Base-by-base conservation (phyloP, 2,797 vertebrate genomes). In the Anisognathus igniventris region DNA sequence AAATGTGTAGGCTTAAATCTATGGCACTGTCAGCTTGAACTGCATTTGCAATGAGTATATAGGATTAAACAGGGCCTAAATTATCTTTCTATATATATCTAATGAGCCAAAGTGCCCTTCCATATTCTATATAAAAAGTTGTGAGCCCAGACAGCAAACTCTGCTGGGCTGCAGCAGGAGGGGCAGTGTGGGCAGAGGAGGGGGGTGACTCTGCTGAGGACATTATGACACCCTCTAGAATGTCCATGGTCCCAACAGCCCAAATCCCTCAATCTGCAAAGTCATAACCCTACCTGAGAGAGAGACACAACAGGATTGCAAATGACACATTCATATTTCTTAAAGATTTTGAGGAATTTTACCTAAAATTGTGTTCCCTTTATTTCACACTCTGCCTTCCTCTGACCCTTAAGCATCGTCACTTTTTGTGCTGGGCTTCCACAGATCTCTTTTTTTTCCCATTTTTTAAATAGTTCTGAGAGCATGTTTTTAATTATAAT, bases 401-500 rank as follows among this genome's bases (percentile, higher is more conserved):
- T 10, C 19, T 73, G 68, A 83, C 44, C 54, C 65, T 72, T 78
- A 71, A 80, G 50, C 45, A 58, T 83, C 37, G 17, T 56, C 61
- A 33, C 35, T 73, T 89, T 93, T 87, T 65, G 33, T 37, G 51
- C 8, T 81, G 37, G 28, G 40, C 20, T 88, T 92, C 76, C 76
- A 91, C 22, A 24, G 61, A 57, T 64, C 6, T 73, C 25, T 60
- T 45, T 51, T 30, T 20, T 53, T 54, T 10, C 14, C 1, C 5
- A 12, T 28, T 84, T 92, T 92, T 84, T 7, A 35, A 62, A 68
- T 81, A 74, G 11, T 85, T 91, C 48, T 51, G 72, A 65, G 37
- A 56, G 48, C 84, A 75, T 94, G 93, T n/a, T 95, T 96, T 89
- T 68, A 93, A 95, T 96, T 95, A 96, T 48, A 96, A 83, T 86